Evolutionary conservation across 1,140 invertebrate species (phyloP).

Genomic region (Proales similis): DNA sequence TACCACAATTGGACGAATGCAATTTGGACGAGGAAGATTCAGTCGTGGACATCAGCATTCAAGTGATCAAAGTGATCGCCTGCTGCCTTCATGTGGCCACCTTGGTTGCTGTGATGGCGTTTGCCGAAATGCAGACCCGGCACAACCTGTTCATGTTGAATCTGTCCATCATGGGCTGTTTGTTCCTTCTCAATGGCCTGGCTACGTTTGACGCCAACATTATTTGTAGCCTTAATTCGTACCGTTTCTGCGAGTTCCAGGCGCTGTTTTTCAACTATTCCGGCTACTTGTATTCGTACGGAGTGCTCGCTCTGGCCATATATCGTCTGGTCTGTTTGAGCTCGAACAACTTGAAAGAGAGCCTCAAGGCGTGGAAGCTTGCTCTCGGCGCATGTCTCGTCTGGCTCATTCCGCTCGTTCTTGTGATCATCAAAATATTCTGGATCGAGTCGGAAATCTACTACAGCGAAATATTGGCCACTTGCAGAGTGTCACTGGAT

Average conservation of each 20-base stretch:
- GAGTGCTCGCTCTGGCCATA: conserved; percentile 7
- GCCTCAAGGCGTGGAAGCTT: conserved; percentile 21
- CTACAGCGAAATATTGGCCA: conserved; percentile 8
- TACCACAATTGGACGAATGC: too few relatives aligned
- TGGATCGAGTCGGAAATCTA: not conserved
- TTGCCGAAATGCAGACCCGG: conserved; percentile 27
- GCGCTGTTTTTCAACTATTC: conserved; percentile 16
- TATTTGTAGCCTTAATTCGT: conserved; percentile 5
- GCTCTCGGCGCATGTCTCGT: not conserved
- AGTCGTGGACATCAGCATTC: too few relatives aligned
- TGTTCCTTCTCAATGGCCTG: conserved; percentile 12
- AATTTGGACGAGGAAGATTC: too few relatives aligned
- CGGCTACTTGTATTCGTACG: conserved; percentile 22
- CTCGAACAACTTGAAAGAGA: conserved; percentile 19
- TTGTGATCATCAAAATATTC: conserved; percentile 5
- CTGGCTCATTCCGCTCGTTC: not conserved
- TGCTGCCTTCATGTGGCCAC: too few relatives aligned
- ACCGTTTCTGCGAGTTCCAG: conserved; percentile 15
- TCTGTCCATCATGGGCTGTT: conserved; percentile 20
- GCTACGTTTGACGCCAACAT: not conserved
- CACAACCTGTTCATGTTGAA: conserved; percentile 19
- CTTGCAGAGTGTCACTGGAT: conserved; percentile 1
- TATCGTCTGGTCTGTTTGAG: conserved; percentile 18
- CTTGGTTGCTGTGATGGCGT: too few relatives aligned
- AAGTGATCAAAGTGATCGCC: too few relatives aligned